Evolutionary conservation across 1,140 invertebrate genomes (phyloP).

Genomic region (Zaprionus africanus): DNA sequence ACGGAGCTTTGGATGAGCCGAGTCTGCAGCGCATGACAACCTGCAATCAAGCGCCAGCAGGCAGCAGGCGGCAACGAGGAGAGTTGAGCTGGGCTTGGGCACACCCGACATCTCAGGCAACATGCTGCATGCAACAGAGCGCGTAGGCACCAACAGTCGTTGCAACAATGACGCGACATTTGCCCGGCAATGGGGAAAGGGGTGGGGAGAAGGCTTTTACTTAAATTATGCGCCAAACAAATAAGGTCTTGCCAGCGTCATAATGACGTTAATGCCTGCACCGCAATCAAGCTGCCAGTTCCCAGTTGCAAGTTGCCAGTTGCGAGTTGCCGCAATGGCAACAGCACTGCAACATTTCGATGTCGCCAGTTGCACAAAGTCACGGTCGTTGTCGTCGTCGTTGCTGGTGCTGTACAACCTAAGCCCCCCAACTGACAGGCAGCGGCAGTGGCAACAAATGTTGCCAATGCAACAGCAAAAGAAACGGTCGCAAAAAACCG

Average conservation of each 20-base stretch:
- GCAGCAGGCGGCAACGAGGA: conserved; percentile 14
- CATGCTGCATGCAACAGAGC: conserved; percentile 52
- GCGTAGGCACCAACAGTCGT: conserved; percentile 46
- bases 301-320: conserved; percentile 49
- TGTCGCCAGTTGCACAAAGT: conserved; percentile 66
- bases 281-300: conserved; percentile 62
- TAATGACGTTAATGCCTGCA: conserved; percentile 63
- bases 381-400: conserved; percentile 51
- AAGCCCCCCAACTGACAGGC: conserved; percentile 17
- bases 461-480: conserved; percentile 21
- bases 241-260: conserved; percentile 68
- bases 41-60: conserved; percentile 75
- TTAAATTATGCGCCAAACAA: conserved; percentile 76
- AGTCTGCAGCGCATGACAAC: conserved; percentile 63
- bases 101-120: conserved; percentile 33
- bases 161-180: conserved; percentile 68
- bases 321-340: conserved; percentile 37
- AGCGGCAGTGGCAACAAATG: conserved; percentile 24
- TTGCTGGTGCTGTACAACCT: not conserved
- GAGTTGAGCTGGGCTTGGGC: conserved; percentile 3
- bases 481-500: conserved; percentile 30
- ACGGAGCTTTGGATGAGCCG: conserved; percentile 52
- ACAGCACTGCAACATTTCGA: conserved; percentile 35
- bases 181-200: conserved; percentile 18
- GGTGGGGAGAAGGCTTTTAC: conserved; percentile 40